Conservation (phyloP, 2,113 vertebrate genomes). For the Coracopsis vasa region DNA sequence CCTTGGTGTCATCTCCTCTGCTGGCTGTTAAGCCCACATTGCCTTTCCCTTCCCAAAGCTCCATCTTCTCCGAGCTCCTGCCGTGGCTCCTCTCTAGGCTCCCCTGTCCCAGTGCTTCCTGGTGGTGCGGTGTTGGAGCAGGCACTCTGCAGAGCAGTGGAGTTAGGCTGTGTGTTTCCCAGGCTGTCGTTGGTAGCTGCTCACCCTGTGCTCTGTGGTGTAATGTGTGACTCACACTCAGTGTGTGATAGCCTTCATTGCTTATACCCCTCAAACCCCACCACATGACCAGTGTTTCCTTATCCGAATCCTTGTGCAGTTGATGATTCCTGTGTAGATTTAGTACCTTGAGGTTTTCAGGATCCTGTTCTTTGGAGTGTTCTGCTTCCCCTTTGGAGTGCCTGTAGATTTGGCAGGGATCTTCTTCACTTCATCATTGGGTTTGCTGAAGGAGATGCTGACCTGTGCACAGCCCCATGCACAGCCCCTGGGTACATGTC, state of each 20-base stretch:
- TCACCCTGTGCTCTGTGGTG: neutral
- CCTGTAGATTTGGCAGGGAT: neutral
- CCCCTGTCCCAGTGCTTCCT: neutral
- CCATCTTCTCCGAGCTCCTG: rapidly evolving
- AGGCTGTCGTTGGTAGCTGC: neutral
- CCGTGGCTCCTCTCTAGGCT: neutral
- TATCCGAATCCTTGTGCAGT: neutral
- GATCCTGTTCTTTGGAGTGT: neutral
- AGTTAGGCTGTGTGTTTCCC: neutral
- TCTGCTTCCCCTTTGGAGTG: neutral
- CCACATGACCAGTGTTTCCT: neutral
- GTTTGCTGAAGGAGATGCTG: neutral
- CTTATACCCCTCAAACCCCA: neutral
- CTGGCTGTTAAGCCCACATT: rapidly evolving
- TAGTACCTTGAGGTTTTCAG: neutral
- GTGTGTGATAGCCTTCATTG: neutral
- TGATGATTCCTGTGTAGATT: neutral
- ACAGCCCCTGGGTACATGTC: neutral
- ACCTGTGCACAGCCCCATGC: neutral
- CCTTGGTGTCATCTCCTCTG: neutral
- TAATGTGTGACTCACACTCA: slow-evolving; percentile 8
- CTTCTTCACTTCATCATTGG: rapidly evolving
- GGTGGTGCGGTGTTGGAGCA: rapidly evolving
- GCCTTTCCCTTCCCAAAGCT: neutral
- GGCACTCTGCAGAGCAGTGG: neutral